phyloP scores from a whole-genome alignment of 2,113 vertebrate genomes.

The Hoplias malabaricus region DNA sequence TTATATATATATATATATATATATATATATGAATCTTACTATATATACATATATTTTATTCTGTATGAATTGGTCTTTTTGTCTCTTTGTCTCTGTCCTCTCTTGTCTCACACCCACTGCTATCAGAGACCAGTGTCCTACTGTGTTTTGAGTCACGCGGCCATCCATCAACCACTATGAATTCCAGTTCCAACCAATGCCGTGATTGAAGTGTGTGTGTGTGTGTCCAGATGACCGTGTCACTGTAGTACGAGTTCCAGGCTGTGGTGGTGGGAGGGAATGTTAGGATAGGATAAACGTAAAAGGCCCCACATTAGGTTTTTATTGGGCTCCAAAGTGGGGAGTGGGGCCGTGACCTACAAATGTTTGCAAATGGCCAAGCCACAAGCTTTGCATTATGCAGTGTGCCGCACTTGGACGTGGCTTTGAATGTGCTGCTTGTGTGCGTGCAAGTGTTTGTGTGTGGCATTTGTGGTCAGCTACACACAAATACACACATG shows the following conservation, averaged over 20 bases:
- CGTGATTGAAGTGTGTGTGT: constrained; percentile 35
- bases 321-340: background rate
- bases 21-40: constrained; percentile 32
- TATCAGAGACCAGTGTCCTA: constrained; percentile 75
- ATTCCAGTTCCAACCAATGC: constrained; percentile 53
- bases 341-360: no score
- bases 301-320: constrained; percentile 15
- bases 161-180: constrained; percentile 66
- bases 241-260: constrained; percentile 71
- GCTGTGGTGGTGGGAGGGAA: constrained; percentile 21
- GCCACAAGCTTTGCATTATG: constrained; percentile 38
- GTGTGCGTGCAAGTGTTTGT: constrained; percentile 45
- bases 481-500: constrained; percentile 14
- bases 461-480: constrained; percentile 31
- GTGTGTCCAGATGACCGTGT: constrained; percentile 69
- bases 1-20: constrained; percentile 36
- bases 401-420: constrained; percentile 30
- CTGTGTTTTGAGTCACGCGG: constrained; percentile 69
- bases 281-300: constrained; percentile 12
- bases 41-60: constrained; percentile 65
- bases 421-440: constrained; percentile 12
- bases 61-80: constrained; percentile 70
- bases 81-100: constrained; percentile 68
- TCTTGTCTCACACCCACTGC: constrained; percentile 65
- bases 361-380: background rate